phyloP scores from a whole-genome alignment of 2,113 vertebrate genomes.

The Pardalotus punctatus region DNA sequence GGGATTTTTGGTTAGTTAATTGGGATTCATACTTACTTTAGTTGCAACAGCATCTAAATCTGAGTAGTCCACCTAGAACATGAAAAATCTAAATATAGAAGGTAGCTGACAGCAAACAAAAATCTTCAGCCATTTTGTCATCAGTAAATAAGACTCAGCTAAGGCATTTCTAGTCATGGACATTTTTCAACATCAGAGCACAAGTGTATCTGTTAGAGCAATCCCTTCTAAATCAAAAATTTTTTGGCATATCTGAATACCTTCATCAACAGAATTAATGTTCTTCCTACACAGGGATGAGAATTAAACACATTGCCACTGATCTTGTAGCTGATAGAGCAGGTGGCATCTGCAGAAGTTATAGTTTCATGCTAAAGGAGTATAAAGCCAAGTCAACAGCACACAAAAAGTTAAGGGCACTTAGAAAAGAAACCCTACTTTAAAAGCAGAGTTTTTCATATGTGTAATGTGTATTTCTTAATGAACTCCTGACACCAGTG shows the following conservation, averaged over 20 bases:
- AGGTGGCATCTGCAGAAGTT: background rate
- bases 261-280: background rate
- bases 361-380: background rate
- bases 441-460: background rate
- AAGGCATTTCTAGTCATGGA: background rate
- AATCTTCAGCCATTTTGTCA: background rate
- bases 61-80: background rate
- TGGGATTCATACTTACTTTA: background rate
- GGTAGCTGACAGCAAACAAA: background rate
- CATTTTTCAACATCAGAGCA: background rate
- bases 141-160: background rate
- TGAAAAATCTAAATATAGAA: background rate
- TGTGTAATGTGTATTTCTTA: background rate
- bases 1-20: background rate
- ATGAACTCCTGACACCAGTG: background rate
- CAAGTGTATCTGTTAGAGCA: fast-evolving
- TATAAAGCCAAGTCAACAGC: background rate
- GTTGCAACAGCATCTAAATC: background rate
- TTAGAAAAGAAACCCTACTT: background rate
- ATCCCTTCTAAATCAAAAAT: background rate
- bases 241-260: background rate
- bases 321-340: background rate
- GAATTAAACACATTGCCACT: background rate
- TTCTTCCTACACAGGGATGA: background rate
- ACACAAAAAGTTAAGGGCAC: background rate